Evolutionary conservation across 1,140 invertebrate genomes (phyloP), one percentile per base, ranked within the genome.

Genomic region (Dendrolimus punctatus): DNA sequence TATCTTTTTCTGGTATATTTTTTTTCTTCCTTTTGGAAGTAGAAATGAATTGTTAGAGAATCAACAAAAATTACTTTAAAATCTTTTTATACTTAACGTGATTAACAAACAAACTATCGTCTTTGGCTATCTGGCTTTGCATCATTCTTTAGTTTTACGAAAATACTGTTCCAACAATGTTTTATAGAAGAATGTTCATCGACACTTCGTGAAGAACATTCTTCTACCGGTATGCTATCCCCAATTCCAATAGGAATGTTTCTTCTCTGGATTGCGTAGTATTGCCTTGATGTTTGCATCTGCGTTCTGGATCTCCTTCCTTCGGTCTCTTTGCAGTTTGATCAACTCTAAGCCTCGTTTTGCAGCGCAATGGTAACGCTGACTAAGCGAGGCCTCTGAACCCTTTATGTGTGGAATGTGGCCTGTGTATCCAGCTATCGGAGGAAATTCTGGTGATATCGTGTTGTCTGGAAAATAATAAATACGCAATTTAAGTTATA

Each of bases 381-480:
- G 90, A 38, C 91, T 92, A 5, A 93, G 74, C 0, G 91, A 92
- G 5, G 91, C 89, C 69, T 93, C 91, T 2, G 88, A 90, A 5
- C 90, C 90, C 61, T 89, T 92, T 5, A 92, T 90, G 43, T 91
- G 80, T 23, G 92, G 92, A 46, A 93, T 93, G 65, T 93, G 92
- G 38, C 92, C 92, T 0, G 92, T 93, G 66, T 93, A 93, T 1
- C 92, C 92, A 2, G 92, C 90, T 55, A 93, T 93, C 37, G 92
- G 92, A 23, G 91, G 92, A 62, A 87, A 89, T 68, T 93, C 91
- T 0, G 92, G 89, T 6, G 92, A 91, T 62, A 93, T 90, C 73
- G 90, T 88, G 71, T 90, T 90, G 60, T 91, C 92, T 93, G 79
- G 8, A 74, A 80, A 46, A 49, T 44, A 44, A 10, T 42, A 49